Base-by-base conservation (phyloP, 2,113 vertebrate species). In the Dissostichus mawsoni region DNA sequence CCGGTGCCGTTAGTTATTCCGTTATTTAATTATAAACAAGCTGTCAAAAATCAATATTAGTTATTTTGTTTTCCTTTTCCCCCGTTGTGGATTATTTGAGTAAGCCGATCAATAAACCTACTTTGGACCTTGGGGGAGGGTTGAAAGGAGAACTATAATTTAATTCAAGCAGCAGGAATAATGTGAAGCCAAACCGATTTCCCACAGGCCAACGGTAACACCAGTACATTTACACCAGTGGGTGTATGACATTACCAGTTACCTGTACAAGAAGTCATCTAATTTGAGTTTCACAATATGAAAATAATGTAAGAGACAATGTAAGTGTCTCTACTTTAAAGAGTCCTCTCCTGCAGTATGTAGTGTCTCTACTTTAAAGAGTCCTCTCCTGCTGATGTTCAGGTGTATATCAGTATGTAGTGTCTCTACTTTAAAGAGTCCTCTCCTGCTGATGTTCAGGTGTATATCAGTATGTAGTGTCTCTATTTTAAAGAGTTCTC, bases 11-110 rank as follows among this genome's bases (percentile, higher is more conserved):
- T 78, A 70, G 16, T 78, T 76, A 81, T 65, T 83, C 68, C 64
- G 11, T 58, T 50, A 14, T 70, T 83, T 85, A 86, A 91, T 90
- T 89, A 85, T 65, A 83, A 84, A 81, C 78, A 81, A 89, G 78
- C 76, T 83, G 75, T 84, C 74, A 80, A 81, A 87, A 87, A 92
- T 92, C 89, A 86, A 91, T 92, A 83, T 80, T 66, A 44, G 18
- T 68, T 83, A 9, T 73, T 65, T 70, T 55, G 5, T 33, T 75
- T 81, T 59, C 58, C 75, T 89, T 88, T 88, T 87, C 63, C 76
- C 36, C 36, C 69, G 72, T 58, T 69, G 74, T 59, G 29, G 72
- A 41, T 78, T 83, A 79, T 87, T 85, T 87, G 88, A 69, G 66
- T 83, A 90, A 72, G 74, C 62, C 71, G 74, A 90, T 92, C 91